A percentile compares a stretch with the other conserved stretches of the same genome.
These are phyloP conservation scores for Steatornis caripensis DNA, from an alignment of 2,113 vertebrate species.

Conservation along the genomic window DNA sequence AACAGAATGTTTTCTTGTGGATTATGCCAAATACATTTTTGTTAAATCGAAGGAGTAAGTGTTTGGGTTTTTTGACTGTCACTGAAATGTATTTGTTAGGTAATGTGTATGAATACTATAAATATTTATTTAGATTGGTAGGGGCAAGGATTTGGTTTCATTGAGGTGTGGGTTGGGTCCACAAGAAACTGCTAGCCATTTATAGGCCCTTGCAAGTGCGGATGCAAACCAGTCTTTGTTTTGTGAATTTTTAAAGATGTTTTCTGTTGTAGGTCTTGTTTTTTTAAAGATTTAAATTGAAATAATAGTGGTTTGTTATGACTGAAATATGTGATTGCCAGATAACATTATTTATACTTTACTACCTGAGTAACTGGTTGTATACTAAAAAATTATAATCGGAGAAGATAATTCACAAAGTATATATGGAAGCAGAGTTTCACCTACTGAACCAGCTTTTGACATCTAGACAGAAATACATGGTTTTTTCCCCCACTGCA, in stretches of 20 bases:
- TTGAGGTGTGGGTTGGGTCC: neutral
- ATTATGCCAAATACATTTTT: constrained; percentile 68
- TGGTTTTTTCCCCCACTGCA: neutral
- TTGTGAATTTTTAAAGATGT: neutral
- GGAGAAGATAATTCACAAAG: neutral
- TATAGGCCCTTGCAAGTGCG: neutral
- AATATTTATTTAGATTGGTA: neutral
- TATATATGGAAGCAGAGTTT: neutral
- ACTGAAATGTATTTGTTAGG: neutral
- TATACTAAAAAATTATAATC: neutral
- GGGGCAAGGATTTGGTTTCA: neutral
- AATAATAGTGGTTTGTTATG: neutral
- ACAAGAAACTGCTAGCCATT: neutral
- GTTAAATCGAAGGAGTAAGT: constrained; percentile 69
- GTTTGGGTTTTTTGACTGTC: neutral
- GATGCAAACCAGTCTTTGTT: neutral
- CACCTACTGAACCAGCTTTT: neutral
- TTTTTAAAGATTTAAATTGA: neutral
- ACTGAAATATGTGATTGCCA: neutral
- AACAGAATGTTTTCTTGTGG: constrained; percentile 75
- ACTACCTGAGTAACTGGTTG: neutral
- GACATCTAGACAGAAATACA: neutral
- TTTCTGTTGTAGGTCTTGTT: neutral
- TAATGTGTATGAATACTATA: neutral
- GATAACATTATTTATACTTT: neutral